Conservation (phyloP, 2,888 invertebrate genomes). For the Eucriotettix oculatus region DNA sequence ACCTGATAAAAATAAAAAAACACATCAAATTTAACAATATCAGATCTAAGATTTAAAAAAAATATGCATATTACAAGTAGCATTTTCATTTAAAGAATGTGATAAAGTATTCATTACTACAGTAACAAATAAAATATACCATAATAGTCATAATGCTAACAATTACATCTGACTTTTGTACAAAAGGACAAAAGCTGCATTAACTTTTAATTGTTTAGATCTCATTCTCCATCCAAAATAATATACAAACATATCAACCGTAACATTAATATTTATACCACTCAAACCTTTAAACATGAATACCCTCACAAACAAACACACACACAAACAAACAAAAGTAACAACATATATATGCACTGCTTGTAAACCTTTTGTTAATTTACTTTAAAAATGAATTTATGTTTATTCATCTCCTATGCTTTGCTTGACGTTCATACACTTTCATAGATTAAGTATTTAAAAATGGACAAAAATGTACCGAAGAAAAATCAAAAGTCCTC, state of each 20-base stretch:
- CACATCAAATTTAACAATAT: not conserved
- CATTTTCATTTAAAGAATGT: not conserved
- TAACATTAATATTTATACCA: not conserved
- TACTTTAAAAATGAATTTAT: too few species aligned
- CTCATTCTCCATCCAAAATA: not conserved
- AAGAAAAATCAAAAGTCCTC: too few species aligned
- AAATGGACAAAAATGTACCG: too few species aligned
- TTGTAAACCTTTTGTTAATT: too few species aligned
- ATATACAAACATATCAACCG: not conserved
- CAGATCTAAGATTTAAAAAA: not conserved
- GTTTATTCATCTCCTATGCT: too few species aligned
- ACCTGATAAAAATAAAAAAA: not conserved
- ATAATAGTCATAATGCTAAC: conserved; percentile 4
- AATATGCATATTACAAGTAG: not conserved
- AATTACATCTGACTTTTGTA: conserved; percentile 9
- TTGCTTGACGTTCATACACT: too few species aligned
- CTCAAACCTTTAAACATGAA: not conserved
- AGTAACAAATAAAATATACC: not conserved
- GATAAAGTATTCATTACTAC: not conserved
- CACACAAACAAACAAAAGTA: not conserved
- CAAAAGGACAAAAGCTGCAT: conserved; percentile 7
- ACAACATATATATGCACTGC: not conserved
- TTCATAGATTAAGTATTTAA: too few species aligned
- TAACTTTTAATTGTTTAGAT: not conserved
- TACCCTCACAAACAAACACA: not conserved